phyloP scores from a whole-genome alignment of 2,797 vertebrate genomes.

The Alauda arvensis region DNA sequence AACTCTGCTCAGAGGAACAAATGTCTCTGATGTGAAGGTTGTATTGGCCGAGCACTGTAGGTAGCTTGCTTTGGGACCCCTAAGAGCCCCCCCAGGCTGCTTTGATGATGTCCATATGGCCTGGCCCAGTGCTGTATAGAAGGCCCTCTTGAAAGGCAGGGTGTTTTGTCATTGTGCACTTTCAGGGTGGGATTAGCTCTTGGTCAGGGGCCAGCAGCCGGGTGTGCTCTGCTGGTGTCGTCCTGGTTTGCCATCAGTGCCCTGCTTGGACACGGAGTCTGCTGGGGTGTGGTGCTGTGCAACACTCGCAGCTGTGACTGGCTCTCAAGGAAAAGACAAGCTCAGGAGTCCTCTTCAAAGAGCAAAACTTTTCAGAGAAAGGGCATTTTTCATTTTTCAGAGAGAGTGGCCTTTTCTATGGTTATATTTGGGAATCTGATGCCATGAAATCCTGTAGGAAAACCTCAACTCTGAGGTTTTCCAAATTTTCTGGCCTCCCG shows the following conservation, averaged over 20 bases:
- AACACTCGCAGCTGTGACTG: background rate
- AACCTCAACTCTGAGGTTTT: background rate
- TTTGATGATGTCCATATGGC: background rate
- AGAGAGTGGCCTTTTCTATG: background rate
- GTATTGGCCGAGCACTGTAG: background rate
- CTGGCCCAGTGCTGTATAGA: rapidly evolving
- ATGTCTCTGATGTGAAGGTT: background rate
- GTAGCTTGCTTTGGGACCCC: background rate
- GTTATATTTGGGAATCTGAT: background rate
- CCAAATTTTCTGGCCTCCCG: background rate
- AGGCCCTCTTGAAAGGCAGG: background rate
- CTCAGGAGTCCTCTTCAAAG: background rate
- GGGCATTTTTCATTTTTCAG: background rate
- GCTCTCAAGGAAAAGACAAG: background rate
- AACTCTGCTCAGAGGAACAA: background rate
- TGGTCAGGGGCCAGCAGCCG: background rate
- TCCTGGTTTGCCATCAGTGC: background rate
- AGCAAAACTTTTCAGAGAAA: background rate
- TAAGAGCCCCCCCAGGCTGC: background rate
- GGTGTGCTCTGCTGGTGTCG: background rate
- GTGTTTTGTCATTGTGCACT: background rate
- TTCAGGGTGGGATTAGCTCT: background rate
- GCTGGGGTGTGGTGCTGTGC: background rate
- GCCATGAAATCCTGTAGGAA: background rate
- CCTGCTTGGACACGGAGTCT: background rate